Conservation (phyloP, 2,797 vertebrate species). For the Platyrinchus mystaceus region DNA sequence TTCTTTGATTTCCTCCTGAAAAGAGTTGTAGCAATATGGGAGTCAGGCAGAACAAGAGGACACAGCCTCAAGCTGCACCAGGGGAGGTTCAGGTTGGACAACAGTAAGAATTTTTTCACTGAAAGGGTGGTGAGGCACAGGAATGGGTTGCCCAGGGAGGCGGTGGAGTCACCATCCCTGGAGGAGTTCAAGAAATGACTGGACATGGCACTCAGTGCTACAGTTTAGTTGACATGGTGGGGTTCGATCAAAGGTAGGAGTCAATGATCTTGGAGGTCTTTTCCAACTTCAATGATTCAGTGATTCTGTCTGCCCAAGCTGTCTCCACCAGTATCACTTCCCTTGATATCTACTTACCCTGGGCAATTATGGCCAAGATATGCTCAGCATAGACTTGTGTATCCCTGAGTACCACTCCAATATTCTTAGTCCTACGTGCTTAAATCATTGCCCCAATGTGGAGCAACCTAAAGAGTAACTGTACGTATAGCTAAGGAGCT, state of each 20-base stretch:
- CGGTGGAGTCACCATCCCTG: neutral
- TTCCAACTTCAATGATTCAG: neutral
- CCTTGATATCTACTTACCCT: neutral
- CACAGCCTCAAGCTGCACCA: fast-evolving
- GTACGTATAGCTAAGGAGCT: neutral
- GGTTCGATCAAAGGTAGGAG: neutral
- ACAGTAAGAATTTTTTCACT: neutral
- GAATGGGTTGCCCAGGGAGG: neutral
- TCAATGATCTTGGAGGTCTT: neutral
- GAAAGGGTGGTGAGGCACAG: neutral
- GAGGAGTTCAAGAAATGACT: fast-evolving
- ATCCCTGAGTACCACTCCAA: neutral
- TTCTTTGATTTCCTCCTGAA: neutral
- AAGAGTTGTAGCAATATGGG: neutral
- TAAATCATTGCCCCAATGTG: neutral
- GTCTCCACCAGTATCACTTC: neutral
- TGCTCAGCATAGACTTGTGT: neutral
- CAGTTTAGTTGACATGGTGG: neutral
- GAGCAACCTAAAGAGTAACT: neutral
- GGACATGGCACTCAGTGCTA: neutral
- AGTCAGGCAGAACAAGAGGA: neutral
- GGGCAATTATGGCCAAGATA: neutral
- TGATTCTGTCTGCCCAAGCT: neutral
- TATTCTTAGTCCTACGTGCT: neutral
- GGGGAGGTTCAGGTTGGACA: neutral